These are phyloP conservation scores for Periophthalmus magnuspinnatus DNA, from an alignment of 2,797 vertebrate species.

Conservation along the genomic window DNA sequence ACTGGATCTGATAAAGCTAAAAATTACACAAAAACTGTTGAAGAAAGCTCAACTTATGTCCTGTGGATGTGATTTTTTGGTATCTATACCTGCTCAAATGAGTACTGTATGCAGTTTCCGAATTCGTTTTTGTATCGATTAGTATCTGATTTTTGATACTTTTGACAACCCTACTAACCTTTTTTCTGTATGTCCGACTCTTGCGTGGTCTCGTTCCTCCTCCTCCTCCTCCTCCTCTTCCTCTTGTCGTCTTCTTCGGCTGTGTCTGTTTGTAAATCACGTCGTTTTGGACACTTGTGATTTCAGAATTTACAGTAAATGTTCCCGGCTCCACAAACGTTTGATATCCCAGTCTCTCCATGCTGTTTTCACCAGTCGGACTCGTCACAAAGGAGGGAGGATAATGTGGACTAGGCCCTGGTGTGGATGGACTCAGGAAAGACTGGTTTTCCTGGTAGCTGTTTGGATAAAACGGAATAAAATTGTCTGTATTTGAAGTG, in stretches of 20 bases:
- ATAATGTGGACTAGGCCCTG: constrained; percentile 53
- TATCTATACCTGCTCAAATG: too few species aligned
- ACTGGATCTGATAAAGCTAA: too few species aligned
- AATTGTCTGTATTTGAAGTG: constrained; percentile 14
- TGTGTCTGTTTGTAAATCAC: constrained; percentile 7
- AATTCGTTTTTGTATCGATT: too few species aligned
- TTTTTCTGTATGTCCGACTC: not conserved
- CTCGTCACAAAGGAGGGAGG: constrained; percentile 43
- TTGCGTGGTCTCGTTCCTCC: not conserved
- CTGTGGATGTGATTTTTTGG: too few species aligned
- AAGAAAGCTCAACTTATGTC: too few species aligned
- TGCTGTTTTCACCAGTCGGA: constrained; percentile 19
- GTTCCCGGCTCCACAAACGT: not conserved
- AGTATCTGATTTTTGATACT: too few species aligned
- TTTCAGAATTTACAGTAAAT: constrained; percentile 13
- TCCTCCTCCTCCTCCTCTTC: constrained; percentile 4
- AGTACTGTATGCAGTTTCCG: too few species aligned
- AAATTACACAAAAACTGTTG: too few species aligned
- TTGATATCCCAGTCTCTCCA: constrained; percentile 15
- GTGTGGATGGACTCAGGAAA: constrained; percentile 51
- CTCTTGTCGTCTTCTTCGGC: not conserved
- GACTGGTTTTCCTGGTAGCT: constrained; percentile 36
- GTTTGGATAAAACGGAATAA: constrained; percentile 26
- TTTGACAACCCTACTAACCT: not conserved
- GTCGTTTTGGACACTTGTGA: not conserved